Evolutionary conservation across 2,888 invertebrate species (phyloP).

Genomic region (Beris chalybata): DNA sequence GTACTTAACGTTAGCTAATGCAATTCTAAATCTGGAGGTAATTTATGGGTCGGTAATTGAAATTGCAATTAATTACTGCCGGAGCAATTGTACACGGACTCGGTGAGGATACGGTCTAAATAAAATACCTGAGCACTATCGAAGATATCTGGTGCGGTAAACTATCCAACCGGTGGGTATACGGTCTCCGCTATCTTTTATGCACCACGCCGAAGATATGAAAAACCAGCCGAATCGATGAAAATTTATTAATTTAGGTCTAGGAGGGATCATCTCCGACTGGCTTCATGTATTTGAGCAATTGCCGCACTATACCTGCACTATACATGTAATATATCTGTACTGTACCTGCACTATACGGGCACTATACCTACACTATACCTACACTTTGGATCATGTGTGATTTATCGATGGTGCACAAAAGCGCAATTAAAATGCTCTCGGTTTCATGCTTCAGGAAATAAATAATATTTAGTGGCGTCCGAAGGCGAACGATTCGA

Average conservation of each 20-base stretch:
- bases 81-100: no score
- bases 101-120: conserved; percentile 11
- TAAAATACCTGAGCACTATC: conserved; percentile 4
- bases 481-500: no score
- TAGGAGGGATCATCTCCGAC: conserved; percentile 1
- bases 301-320: no score
- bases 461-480: no score
- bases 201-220: not conserved
- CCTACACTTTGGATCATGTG: conserved; percentile 4
- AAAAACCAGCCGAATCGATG: conserved; percentile 14
- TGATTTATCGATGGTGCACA: conserved; percentile 13
- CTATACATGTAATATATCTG: no score
- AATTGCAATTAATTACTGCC: conserved; percentile 33
- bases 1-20: no score
- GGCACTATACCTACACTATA: no score
- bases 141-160: not conserved
- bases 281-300: no score
- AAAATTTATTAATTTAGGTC: conserved; percentile 28
- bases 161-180: not conserved
- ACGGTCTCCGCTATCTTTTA: not conserved
- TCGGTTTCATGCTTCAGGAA: no score
- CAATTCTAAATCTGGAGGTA: conserved; percentile 6
- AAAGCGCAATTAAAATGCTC: no score
- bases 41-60: conserved; percentile 31
- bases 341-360: no score